Conservation (phyloP, 2,113 vertebrate species). For the Platysternon megacephalum region DNA sequence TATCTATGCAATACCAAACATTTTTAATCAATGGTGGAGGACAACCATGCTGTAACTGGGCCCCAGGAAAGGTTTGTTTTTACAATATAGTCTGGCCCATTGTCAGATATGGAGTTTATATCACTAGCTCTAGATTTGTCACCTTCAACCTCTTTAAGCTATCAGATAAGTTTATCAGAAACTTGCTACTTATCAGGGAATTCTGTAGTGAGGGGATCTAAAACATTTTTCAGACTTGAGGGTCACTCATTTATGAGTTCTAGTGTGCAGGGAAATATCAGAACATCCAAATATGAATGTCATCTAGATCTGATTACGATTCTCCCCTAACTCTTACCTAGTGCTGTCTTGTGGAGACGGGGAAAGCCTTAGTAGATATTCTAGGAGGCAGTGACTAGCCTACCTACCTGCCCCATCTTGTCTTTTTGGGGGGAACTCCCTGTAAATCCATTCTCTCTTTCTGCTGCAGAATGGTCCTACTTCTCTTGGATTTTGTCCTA, state of each 20-base stretch:
- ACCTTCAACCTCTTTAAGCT: neutral
- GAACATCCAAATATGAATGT: neutral
- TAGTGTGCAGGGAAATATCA: neutral
- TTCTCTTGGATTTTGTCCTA: neutral
- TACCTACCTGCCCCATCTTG: neutral
- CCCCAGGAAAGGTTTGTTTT: neutral
- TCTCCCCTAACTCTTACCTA: rapidly evolving
- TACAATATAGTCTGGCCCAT: neutral
- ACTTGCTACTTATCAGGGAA: neutral
- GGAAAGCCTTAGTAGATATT: rapidly evolving
- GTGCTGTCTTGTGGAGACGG: rapidly evolving
- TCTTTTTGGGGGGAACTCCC: neutral
- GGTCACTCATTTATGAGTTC: neutral
- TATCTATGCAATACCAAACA: neutral
- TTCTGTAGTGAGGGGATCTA: neutral
- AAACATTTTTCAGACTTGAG: neutral
- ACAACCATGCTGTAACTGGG: rapidly evolving
- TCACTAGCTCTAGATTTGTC: neutral
- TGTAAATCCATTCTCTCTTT: neutral
- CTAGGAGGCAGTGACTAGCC: neutral
- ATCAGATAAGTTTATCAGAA: neutral
- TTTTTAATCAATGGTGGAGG: neutral
- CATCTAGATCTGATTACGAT: rapidly evolving
- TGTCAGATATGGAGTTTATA: rapidly evolving
- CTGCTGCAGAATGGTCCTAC: neutral